phyloP scores from a whole-genome alignment of 2,113 vertebrate species.

The Fulmarus glacialis region DNA sequence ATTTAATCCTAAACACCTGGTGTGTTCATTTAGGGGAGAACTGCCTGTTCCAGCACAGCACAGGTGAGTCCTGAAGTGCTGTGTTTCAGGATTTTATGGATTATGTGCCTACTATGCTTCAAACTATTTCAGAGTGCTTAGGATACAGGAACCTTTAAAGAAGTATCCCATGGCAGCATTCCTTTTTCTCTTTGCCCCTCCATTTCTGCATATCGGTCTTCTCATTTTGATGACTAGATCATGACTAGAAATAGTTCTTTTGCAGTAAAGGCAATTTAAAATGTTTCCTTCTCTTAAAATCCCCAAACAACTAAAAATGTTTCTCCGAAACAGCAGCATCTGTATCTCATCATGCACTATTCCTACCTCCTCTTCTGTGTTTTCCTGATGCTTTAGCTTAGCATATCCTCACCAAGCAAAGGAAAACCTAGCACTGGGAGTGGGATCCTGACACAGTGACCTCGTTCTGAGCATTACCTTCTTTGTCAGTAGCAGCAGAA shows the following conservation, averaged over 20 bases:
- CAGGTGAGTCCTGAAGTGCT: neutral
- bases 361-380: neutral
- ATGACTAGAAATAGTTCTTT: neutral
- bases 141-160: neutral
- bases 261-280: neutral
- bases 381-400: neutral
- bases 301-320: neutral
- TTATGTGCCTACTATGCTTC: neutral
- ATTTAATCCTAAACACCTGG: neutral
- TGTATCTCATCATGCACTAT: neutral
- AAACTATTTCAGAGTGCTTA: neutral
- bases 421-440: neutral
- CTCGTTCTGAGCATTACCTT: conserved; percentile 62
- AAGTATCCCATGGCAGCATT: neutral
- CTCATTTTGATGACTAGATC: neutral
- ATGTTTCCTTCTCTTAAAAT: neutral
- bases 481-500: conserved; percentile 38
- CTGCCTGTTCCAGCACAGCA: neutral
- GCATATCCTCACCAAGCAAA: neutral
- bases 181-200: neutral
- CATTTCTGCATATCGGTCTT: neutral
- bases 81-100: neutral
- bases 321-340: neutral
- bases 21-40: neutral
- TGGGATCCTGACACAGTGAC: conserved; percentile 76